Evolutionary conservation across 23 tunicate species (phyloP), one percentile per base, ranked within the genome.

Genomic region (Oikopleura dioica): DNA sequence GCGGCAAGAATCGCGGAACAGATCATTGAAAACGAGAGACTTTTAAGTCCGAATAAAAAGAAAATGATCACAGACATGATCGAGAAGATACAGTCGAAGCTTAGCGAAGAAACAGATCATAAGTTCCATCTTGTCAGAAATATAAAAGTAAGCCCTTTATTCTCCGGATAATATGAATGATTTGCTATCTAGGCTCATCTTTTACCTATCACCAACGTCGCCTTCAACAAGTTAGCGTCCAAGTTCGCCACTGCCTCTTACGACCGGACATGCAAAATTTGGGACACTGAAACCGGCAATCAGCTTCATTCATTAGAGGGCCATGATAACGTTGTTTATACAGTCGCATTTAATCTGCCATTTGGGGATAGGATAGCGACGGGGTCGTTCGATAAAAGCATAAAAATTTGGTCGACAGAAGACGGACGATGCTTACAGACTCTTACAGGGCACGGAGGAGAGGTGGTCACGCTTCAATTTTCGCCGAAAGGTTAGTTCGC

Each of bases 241-340:
- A 91, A 91, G 58, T 91, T 94, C 44, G 87, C 83, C 75, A 86
- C 99, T 72, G 99, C 95, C 26, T 87, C 95, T 78, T 86, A 86
- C 79, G 99, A 94, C 59, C 83, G 99, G n/a, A 94, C 99, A 16
- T 86, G 95, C 59, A 94, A 86, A 81, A 84, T 94, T 4, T 94
- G 99, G 99, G 85, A 86, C 72, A 94, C 99, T 16, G 84, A 94
- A 33, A 83, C 78, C 69, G 99, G 99, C 9, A 86, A 84, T 37
- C 95, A 82, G 76, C 35, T 81, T 26, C 82, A 80, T 50, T 85
- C 92, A 32, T 75, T 91, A 37, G 97, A 91, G 68, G 97, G 97
- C 0, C 97, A 91, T 67, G 51, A 91, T 75, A 91, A 91, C 80
- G 97, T 91, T 35, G 97, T 91, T 34, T 91, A 91, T 80, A 91